These are phyloP conservation scores for Microctenopoma lineatum DNA, from an alignment of 2,797 vertebrate species.

Conservation along the genomic window DNA sequence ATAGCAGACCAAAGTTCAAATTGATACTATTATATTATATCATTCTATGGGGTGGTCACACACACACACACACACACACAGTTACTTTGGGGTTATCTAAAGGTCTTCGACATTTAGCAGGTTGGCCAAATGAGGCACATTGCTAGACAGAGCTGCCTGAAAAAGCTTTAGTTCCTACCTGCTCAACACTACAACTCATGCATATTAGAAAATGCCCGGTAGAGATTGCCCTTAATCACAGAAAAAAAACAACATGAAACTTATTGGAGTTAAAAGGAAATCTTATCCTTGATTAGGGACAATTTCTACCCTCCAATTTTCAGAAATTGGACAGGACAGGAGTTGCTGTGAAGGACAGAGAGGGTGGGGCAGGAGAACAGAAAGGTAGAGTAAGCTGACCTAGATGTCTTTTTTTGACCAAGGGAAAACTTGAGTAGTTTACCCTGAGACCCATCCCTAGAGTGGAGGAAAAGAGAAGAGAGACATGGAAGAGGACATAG, in stretches of 20 bases:
- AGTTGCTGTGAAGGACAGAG: slow-evolving; percentile 49
- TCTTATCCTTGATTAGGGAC: slow-evolving; percentile 59
- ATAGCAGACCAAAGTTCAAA: background rate
- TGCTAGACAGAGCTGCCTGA: slow-evolving; percentile 57
- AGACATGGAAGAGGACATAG: slow-evolving; percentile 85
- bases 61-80: slow-evolving; percentile 35
- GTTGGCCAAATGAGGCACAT: slow-evolving; percentile 68
- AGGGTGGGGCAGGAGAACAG: slow-evolving; percentile 40
- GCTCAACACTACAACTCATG: slow-evolving; percentile 61
- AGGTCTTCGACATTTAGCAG: slow-evolving; percentile 81
- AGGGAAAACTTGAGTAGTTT: slow-evolving; percentile 98
- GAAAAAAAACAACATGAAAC: slow-evolving; percentile 48
- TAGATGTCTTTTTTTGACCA: slow-evolving; percentile 98
- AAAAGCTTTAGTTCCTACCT: slow-evolving; percentile 54
- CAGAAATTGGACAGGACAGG: slow-evolving; percentile 47
- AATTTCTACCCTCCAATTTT: slow-evolving; percentile 61
- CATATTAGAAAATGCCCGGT: slow-evolving; percentile 67
- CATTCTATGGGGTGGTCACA: slow-evolving; percentile 50
- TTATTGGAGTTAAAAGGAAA: slow-evolving; percentile 34
- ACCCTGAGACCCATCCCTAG: slow-evolving; percentile 95
- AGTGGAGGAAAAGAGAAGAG: slow-evolving; percentile 81
- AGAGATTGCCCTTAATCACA: slow-evolving; percentile 72
- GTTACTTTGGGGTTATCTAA: slow-evolving; percentile 77
- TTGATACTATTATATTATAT: slow-evolving; percentile 8
- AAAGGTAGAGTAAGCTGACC: slow-evolving; percentile 87